Conservation (phyloP, 92 coral and sea anemone genomes). For the Zoanthus solanderi region DNA sequence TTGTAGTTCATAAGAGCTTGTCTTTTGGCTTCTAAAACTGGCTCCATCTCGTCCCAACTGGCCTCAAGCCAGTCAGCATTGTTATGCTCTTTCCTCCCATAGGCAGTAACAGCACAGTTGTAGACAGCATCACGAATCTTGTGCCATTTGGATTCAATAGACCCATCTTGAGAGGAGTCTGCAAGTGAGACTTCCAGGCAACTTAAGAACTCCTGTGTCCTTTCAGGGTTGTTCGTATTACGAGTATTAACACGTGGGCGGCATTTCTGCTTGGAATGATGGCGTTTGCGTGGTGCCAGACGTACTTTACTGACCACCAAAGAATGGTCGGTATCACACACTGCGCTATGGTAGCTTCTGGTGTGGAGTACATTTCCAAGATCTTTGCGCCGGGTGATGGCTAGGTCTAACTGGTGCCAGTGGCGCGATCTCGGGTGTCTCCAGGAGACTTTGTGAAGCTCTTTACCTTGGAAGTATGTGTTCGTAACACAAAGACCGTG, state of each 20-base stretch:
- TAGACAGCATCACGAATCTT: constrained; percentile 5
- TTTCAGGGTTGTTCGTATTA: not conserved
- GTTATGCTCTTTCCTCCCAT: constrained; percentile 12
- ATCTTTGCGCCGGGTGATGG: not conserved
- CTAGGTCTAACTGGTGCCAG: not conserved
- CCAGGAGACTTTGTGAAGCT: not conserved
- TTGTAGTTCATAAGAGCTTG: constrained; percentile 9
- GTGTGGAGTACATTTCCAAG: not conserved
- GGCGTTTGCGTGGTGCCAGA: not conserved
- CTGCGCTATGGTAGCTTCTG: not conserved
- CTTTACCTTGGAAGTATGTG: not conserved
- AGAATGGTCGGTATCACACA: not conserved
- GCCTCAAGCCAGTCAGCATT: constrained; percentile 6
- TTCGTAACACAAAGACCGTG: not conserved
- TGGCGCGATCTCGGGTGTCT: not conserved
- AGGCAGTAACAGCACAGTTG: constrained; percentile 7
- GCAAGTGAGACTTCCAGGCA: not conserved
- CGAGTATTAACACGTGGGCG: too few species aligned
- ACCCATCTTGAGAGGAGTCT: not conserved
- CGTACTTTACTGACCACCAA: too few species aligned
- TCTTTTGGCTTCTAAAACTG: not conserved
- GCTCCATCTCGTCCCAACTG: constrained; percentile 8
- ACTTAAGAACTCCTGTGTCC: not conserved
- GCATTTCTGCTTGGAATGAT: not conserved
- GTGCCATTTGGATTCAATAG: constrained; percentile 15